Base-by-base conservation (phyloP, 2,113 vertebrate species). In the Pteronura brasiliensis region DNA sequence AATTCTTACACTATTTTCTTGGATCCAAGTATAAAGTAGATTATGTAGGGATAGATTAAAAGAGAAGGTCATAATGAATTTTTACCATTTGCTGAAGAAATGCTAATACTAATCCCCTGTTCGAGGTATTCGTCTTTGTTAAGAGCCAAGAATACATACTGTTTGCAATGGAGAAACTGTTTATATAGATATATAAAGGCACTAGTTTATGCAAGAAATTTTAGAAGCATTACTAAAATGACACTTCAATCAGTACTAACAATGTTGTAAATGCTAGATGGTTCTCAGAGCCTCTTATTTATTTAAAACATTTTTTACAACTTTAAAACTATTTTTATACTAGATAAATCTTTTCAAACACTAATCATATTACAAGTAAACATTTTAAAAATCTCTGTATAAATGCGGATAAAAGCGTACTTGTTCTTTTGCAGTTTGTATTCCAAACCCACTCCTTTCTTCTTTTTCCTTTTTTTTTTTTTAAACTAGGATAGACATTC, bases 301-400 rank as follows among this genome's bases (percentile, higher is more conserved):
- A 99, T 98, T 98, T 99, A 98, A 99, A 98, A 98, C 98, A 98
- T 98, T 98, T 99, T 99, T 99, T 98, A 98, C 98, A 99, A 99
- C 98, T 99, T 98, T 93, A 98, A 98, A 98, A 97, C 98, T 98
- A 99, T 99, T 99, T 99, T 99, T 98, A 98, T 98, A 97, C 97
- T 98, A 97, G 98, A 99, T 98, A 98, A 99, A 98, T 98, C 98
- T 98, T 99, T 99, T 98, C 98, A 99, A 98, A 98, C 98, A 98
- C 98, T 98, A 98, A 98, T 98, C 98, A 97, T 96, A 97, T 98
- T 98, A 98, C 95, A 88, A 98, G 98, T 98, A 99, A 99, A 99
- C 99, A 98, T 98, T 98, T 93, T 39, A 97, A 98, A 98, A 99
- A 98, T 98, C 93, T 92, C 96, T 98, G 93, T 93, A 95, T 98